Evolutionary conservation across 2,797 vertebrate species (phyloP).

Genomic region (Cyprinodon diabolis): DNA sequence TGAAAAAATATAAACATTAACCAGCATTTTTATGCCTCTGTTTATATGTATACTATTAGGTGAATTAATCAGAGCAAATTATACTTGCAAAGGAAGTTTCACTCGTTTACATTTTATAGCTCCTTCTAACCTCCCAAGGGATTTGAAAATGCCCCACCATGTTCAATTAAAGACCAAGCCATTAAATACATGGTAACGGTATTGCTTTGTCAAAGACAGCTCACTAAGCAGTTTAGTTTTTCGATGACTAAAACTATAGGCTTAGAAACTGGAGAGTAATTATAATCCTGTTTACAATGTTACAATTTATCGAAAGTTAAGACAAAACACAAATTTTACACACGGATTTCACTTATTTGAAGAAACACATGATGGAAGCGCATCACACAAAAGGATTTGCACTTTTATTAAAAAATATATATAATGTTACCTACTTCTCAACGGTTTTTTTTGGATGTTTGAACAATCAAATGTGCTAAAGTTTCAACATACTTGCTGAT

Average conservation of each 20-base stretch:
- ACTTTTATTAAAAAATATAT: background rate
- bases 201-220: background rate
- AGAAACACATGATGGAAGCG: background rate
- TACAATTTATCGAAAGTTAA: background rate
- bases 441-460: background rate
- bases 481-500: background rate
- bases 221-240: conserved; percentile 18
- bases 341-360: background rate
- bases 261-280: conserved; percentile 4
- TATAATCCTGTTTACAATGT: background rate
- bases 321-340: background rate
- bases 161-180: conserved; percentile 67
- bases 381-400: background rate
- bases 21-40: conserved; percentile 6
- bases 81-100: conserved; percentile 40
- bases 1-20: conserved; percentile 27
- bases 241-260: conserved; percentile 9
- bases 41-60: conserved; percentile 23
- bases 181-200: conserved; percentile 66
- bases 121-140: conserved; percentile 45
- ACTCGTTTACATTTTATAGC: conserved; percentile 39
- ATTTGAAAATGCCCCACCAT: conserved; percentile 55
- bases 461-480: background rate
- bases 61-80: conserved; percentile 49
- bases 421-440: background rate